Percentiles rank a stretch among this genome's conserved stretches.
These are phyloP conservation scores for Xylota sylvarum DNA, from an alignment of 2,888 invertebrate species.

Conservation along the genomic window DNA sequence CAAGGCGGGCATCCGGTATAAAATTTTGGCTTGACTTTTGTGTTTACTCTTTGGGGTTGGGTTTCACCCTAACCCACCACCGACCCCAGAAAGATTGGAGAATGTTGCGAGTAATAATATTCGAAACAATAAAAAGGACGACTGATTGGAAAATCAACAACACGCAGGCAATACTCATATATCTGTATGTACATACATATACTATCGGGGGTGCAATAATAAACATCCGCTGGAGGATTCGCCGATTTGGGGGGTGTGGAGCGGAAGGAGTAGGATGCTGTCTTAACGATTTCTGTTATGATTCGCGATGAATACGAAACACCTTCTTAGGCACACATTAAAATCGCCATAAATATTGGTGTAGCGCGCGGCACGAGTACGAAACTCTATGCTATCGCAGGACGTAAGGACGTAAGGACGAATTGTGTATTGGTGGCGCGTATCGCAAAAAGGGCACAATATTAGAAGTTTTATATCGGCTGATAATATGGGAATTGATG, in stretches of 20 bases:
- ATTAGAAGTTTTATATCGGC: slow-evolving; percentile 65
- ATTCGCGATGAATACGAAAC: slow-evolving; percentile 66
- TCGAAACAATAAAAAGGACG: slow-evolving; percentile 52
- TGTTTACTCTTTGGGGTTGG: background rate
- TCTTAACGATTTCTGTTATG: slow-evolving; percentile 47
- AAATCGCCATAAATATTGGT: slow-evolving; percentile 59
- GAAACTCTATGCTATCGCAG: slow-evolving; percentile 8
- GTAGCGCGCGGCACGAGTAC: background rate
- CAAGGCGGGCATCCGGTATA: slow-evolving; percentile 1
- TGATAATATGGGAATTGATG: slow-evolving; percentile 52
- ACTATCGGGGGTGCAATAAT: slow-evolving; percentile 42
- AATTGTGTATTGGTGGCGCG: slow-evolving; percentile 56
- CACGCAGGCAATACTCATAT: slow-evolving; percentile 49
- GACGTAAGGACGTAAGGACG: background rate
- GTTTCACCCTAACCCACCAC: background rate
- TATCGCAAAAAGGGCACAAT: slow-evolving; percentile 18
- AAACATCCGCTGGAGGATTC: slow-evolving; percentile 39
- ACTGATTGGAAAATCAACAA: slow-evolving; percentile 60
- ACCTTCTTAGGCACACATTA: slow-evolving; percentile 67
- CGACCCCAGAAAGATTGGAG: background rate
- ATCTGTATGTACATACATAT: too few relatives aligned
- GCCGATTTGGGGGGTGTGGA: background rate
- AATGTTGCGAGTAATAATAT: slow-evolving; percentile 42
- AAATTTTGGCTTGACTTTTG: slow-evolving; percentile 2
- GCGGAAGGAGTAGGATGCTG: too few relatives aligned